phyloP scores from a whole-genome alignment of 1,140 invertebrate genomes.

The Drosophila nigrodunni region DNA sequence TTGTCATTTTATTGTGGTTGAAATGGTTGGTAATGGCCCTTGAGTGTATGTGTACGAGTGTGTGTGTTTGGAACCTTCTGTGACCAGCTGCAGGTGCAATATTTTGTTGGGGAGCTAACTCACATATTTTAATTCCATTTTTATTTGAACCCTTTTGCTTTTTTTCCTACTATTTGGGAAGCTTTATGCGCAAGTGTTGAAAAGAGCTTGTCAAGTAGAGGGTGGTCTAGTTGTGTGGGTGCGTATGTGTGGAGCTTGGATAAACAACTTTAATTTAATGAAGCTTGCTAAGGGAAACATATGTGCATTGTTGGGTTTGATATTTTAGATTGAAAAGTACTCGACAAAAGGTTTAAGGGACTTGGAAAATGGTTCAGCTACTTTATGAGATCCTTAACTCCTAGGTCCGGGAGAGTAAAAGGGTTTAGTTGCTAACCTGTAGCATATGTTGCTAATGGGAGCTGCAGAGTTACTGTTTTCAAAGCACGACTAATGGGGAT shows the following conservation, averaged over 20 bases:
- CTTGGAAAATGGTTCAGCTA: conserved; percentile 46
- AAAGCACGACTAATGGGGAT: background rate
- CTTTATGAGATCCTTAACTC: conserved; percentile 22
- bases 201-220: conserved; percentile 40
- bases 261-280: conserved; percentile 74
- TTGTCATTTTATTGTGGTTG: conserved; percentile 80
- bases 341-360: conserved; percentile 52
- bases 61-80: conserved; percentile 20
- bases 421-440: background rate
- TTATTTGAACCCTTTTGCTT: conserved; percentile 70
- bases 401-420: background rate
- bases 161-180: conserved; percentile 6
- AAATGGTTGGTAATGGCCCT: conserved; percentile 71
- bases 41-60: background rate
- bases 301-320: conserved; percentile 60
- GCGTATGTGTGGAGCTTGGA: conserved; percentile 4
- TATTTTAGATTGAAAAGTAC: conserved; percentile 60
- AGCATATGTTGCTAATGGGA: conserved; percentile 1
- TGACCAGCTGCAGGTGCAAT: conserved; percentile 73
- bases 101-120: conserved; percentile 54
- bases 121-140: conserved; percentile 79
- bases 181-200: conserved; percentile 70
- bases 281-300: conserved; percentile 54
- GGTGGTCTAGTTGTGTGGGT: background rate
- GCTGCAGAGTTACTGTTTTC: background rate